Base-by-base conservation (phyloP, 2,113 vertebrate species). In the Hydropotes inermis region DNA sequence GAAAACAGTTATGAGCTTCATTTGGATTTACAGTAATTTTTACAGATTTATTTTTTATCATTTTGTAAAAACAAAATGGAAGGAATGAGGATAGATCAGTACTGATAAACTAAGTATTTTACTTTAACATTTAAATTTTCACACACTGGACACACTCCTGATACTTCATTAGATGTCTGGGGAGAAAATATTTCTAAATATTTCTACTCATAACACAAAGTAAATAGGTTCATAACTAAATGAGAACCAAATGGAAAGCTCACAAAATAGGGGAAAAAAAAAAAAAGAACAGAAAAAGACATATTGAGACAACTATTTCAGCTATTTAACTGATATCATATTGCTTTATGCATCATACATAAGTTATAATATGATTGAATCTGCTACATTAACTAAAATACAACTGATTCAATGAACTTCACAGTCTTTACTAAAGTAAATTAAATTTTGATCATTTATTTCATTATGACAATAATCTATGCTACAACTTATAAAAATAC, bases 101-200 rank as follows among this genome's bases (percentile, higher is more conserved):
- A 92, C 19, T 64, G 17, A 47, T 87, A 57, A 70, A 91, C 43
- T 50, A 89, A 55, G 14, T 36, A 74, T 85, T 70, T 91, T 87
- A 96, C 10, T 86, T 89, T 94, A 92, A 61, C 2, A 86, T 76
- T 96, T 70, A 85, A 43, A 92, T 55, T 76, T 81, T 85, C 7
- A 74, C 19, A 36, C 7, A 85, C 3, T 95, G 50, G 58, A 67
- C 28, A 55, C n/a, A 79, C 64, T 81, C 33, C 14, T 85, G 3
- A 82, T 2, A 74, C 9, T 50, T 89, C 11, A 10, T 60, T 25
- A 88, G 27, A 61, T 45, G 9, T 52, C 91, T 86, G 21, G 52
- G 25, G 9, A 36, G 52, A 58, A 52, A 67, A 58, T 55, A 81
- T 81, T 91, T 70, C 50, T 93, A 90, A 79, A 67, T 89, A 89